phyloP scores from a whole-genome alignment of 2,113 vertebrate species.

The Dasyurus viverrinus region DNA sequence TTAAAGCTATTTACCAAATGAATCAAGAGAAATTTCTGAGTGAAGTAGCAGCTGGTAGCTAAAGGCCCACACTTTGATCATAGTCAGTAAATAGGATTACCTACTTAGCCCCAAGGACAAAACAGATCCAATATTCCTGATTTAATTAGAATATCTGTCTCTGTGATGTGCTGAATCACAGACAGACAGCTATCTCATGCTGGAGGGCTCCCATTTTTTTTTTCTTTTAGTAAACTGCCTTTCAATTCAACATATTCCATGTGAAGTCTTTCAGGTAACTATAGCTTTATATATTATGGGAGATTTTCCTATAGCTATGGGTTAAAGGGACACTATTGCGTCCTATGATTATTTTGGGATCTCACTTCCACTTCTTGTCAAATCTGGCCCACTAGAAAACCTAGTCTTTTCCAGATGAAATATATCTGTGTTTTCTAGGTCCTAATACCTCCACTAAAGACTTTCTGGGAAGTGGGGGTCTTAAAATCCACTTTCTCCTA shows the following conservation, averaged over 20 bases:
- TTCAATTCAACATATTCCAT: constrained; percentile 18
- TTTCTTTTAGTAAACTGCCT: not conserved
- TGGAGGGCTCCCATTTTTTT: constrained; percentile 34
- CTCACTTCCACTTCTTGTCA: not conserved
- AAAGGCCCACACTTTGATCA: constrained; percentile 41
- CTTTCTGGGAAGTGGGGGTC: constrained; percentile 5
- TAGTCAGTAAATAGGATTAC: constrained; percentile 49
- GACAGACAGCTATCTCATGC: not conserved
- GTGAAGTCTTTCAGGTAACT: constrained; percentile 40
- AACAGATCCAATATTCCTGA: constrained; percentile 70
- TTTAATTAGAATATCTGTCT: constrained; percentile 64
- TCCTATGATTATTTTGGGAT: not conserved
- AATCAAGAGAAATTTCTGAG: constrained; percentile 48
- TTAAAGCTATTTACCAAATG: constrained; percentile 43
- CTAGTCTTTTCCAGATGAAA: constrained; percentile 25
- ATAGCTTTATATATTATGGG: constrained; percentile 44
- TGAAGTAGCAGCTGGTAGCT: constrained; percentile 18
- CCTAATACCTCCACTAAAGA: not conserved
- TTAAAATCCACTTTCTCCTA: constrained; percentile 29
- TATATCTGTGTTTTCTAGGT: constrained; percentile 5
- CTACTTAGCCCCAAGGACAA: constrained; percentile 5
- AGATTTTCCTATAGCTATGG: not conserved
- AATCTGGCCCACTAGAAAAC: constrained; percentile 9
- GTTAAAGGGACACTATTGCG: constrained; percentile 27
- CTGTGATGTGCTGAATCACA: constrained; percentile 39